Base-by-base conservation (phyloP, 2,888 invertebrate species). In the Halocaridina rubra region DNA sequence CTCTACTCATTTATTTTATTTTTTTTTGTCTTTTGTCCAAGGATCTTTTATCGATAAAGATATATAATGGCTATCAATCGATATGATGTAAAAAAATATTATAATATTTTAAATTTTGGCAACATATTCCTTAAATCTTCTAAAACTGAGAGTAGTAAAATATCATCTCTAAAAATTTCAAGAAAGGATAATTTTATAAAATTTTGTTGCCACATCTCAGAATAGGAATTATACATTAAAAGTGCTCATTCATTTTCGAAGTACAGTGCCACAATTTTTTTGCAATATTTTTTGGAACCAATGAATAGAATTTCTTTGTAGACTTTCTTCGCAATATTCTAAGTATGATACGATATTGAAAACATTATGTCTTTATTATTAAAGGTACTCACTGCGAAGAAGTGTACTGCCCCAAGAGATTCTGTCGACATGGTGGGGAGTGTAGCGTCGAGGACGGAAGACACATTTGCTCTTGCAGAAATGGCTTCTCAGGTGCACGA, bases 341-440 rank as follows among this genome's bases (percentile, higher is more conserved):
- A 2, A 22, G 10, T 27, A 24, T 1, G 29, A n/a, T 67, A 8
- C 67, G 2, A n/a, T 7, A 27, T 22, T 29, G 16, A n/a, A 46
- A 32, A 30, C 0, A 24, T 5, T 16, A 67, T n/a, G 30, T 19
- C 22, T 32, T 72, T 80, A n/a, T 46, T n/a, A 0, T 64, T 19
- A 3, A 80, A 87, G 87, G 87, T 24, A 8, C 32, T 16, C n/a
- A 33, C 13, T 87, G 87, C 69, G 72, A 72, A 29, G 85, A 87
- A 39, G 80, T 80, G 16, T 79, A 82, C 72, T 87, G 87, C 33
- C 82, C 85, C 33, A 71, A 24, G 16, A 72, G 87, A 10, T 87
- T 81, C 76, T 87, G 87, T 27, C 33, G 85, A 19, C 33, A 71
- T 39, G 82, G 82, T 7, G 82, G 82, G 2, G 16, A 27, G 39